Evolutionary conservation across 2,888 invertebrate genomes (phyloP), one percentile per base, ranked within the genome.

Genomic region (Cecidostiba fungosa): DNA sequence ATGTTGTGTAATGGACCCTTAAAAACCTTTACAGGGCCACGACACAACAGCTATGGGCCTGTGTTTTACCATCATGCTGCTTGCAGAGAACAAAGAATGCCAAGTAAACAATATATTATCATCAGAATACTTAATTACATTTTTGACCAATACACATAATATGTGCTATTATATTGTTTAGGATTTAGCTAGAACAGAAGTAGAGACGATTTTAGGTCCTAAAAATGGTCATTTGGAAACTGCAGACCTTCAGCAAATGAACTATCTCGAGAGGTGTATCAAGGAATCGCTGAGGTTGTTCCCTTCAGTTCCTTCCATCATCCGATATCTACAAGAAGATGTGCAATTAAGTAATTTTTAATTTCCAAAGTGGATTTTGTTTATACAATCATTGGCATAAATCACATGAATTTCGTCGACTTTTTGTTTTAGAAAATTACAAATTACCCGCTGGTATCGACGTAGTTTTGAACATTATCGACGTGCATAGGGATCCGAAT

Each of bases 251-350:
- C 92, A 95, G 87, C 94, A 95, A 83, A 95, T 96, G 95, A 94
- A 94, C 82, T 96, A 96, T 89, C 93, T 96, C 86, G 96, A 96
- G 88, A 95, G 95, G 88, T 96, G 96, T 88, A 95, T 96, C 76
- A 96, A 96, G 91, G 96, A 96, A 91, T 94, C 96, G 0, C 89
- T 96, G 80, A 93, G 96, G 80, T 90, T 96, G 10, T 96, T 95
- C 88, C 96, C 96, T 0, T 96, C 96, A 88, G 96, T 96, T 12
- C 96, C 95, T 43, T 94, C 96, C 88, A 94, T 96, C 89, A 94
- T 95, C 5, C 94, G 96, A 86, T 92, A 91, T 69, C 90, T 96
- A 70, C 93, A 93, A 0, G 95, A 96, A 90, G 94, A 95, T 88
- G 93, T 96, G 5, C 86, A 90, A 87, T 87, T 91, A 36, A 90